Evolutionary conservation across 2,113 vertebrate genomes (phyloP).

Genomic region (Leptobrachium leishanense): DNA sequence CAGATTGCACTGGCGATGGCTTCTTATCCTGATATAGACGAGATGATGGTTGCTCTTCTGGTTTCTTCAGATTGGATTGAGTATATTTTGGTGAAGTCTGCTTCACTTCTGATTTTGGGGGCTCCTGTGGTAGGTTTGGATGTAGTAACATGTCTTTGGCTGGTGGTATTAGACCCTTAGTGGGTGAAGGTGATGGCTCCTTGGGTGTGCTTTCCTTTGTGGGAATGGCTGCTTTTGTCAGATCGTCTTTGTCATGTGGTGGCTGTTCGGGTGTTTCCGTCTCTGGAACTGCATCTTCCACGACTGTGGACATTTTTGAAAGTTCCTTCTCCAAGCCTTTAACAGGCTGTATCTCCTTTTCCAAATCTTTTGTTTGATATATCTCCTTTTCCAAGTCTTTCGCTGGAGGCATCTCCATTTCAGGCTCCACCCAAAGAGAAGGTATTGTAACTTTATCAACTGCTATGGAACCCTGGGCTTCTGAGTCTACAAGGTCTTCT

Average conservation of each 20-base stretch:
- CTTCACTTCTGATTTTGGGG: not conserved
- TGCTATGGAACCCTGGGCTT: not conserved
- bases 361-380: not conserved
- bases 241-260: not conserved
- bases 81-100: not conserved
- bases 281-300: constrained; percentile 8
- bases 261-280: constrained; percentile 16
- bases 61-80: not conserved
- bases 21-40: not conserved
- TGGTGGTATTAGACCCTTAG: not conserved
- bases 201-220: not conserved
- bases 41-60: not conserved
- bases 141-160: not conserved
- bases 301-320: constrained; percentile 4
- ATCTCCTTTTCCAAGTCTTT: not conserved
- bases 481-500: not conserved
- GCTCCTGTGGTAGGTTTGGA: not conserved
- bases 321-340: constrained; percentile 6
- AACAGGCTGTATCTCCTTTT: not conserved
- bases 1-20: not conserved
- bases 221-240: not conserved
- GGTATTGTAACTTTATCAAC: not conserved
- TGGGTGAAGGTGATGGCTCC: not conserved
- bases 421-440: not conserved
- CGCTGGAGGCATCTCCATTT: not conserved